Base-by-base conservation (phyloP, 2,113 vertebrate genomes). In the Protobothrops flavoviridis region DNA sequence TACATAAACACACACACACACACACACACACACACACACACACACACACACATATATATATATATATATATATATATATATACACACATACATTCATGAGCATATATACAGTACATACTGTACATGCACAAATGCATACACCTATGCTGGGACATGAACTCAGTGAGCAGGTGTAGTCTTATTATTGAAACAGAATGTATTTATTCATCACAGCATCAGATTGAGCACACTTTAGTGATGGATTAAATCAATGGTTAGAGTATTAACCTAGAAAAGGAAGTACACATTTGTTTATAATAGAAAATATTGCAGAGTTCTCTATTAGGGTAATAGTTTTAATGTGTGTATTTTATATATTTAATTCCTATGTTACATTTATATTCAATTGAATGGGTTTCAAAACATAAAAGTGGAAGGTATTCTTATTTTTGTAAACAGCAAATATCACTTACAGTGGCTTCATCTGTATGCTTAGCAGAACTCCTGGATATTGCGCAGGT, bases 391-490 rank as follows among this genome's bases (percentile, higher is more conserved):
- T 61, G 10, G 33, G 61, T n/a, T 87, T 87, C n/a, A 21, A 3
- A 87, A 50, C 87, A 61, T 52, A 10, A 20, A 81, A 23, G 10
- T 92, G n/a, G 43, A 61, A 87, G 23, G 8, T 12, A 20, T 21
- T 87, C n/a, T 61, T 24, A 61, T 20, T 87, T 87, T 48, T 87
- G 9, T 23, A 57, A 48, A 45, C 33, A 81, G 69, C 33, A 81
- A 20, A 81, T 39, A 81, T 20, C 9, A 4, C 43, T 87, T 57
- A 26, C 8, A 52, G 33, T 87, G 52, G 21, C 56, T 89, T 93
- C 88, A 94, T 8, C 85, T 69, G 0, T 88, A 29, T 93, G 29
- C 91, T 81, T 57, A 59, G 90, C 48, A 93, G 69, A 92, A 2
- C 20, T 95, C 93, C 45, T 52, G 91, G 57, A 93, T 92, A 12